Conservation (phyloP, 2,113 vertebrate species). For the Tricholaema leucomelas region DNA sequence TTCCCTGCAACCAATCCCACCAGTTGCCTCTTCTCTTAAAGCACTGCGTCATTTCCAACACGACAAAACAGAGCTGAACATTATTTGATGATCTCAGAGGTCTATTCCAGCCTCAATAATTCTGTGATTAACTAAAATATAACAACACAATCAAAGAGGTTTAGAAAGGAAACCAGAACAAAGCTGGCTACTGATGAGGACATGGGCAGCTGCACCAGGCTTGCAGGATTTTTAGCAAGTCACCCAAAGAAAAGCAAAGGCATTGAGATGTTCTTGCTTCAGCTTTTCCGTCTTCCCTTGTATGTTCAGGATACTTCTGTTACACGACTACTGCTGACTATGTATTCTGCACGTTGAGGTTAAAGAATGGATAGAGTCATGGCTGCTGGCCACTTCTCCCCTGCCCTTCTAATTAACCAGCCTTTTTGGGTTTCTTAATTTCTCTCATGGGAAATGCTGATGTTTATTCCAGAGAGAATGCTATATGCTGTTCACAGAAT, state of each 20-base stretch:
- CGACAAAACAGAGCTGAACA: neutral
- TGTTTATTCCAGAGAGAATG: neutral
- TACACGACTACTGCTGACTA: neutral
- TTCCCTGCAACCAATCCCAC: neutral
- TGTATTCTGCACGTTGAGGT: neutral
- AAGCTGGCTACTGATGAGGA: neutral
- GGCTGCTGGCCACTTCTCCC: neutral
- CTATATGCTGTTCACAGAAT: neutral
- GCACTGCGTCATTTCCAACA: neutral
- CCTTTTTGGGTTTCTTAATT: neutral
- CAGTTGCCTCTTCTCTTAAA: neutral
- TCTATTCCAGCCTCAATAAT: too few relatives aligned
- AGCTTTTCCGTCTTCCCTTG: neutral
- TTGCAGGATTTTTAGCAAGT: neutral
- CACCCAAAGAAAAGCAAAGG: neutral
- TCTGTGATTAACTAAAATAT: neutral
- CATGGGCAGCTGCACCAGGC: neutral
- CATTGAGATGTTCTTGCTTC: neutral
- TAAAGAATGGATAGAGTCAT: neutral
- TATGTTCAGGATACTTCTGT: rapidly evolving
- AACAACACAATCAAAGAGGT: neutral
- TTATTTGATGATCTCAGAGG: neutral
- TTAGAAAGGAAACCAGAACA: neutral
- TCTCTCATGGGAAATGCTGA: neutral
- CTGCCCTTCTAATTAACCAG: neutral